Evolutionary conservation across 2,888 invertebrate species (phyloP).

Genomic region (Archips crataeganus): DNA sequence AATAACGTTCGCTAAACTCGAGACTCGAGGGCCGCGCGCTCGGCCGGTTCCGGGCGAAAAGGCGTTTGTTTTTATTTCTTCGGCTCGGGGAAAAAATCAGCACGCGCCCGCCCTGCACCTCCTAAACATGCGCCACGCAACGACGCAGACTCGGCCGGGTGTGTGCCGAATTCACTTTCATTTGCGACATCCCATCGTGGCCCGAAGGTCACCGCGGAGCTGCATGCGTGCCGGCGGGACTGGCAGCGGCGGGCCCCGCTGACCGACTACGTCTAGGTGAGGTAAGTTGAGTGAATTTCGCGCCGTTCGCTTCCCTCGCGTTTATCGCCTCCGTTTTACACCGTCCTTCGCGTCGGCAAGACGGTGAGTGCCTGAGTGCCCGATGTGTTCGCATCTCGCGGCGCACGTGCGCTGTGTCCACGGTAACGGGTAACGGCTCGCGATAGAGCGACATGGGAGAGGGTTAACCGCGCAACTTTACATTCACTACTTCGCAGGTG

Average conservation of each 20-base stretch:
- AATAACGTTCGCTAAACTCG: constrained; percentile 35
- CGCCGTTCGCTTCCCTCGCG: constrained; percentile 73
- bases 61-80: constrained; percentile 86
- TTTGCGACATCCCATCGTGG: constrained; percentile 84
- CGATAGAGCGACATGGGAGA: constrained; percentile 59
- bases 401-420: constrained; percentile 56
- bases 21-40: constrained; percentile 49
- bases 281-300: constrained; percentile 71
- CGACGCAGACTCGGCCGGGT: constrained; percentile 83
- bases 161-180: constrained; percentile 86
- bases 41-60: constrained; percentile 78
- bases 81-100: constrained; percentile 82
- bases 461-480: constrained; percentile 76
- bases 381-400: constrained; percentile 65
- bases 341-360: constrained; percentile 74
- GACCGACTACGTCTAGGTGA: constrained; percentile 66
- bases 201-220: constrained; percentile 81
- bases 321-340: constrained; percentile 76
- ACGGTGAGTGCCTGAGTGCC: constrained; percentile 71
- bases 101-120: constrained; percentile 85
- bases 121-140: constrained; percentile 86
- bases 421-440: constrained; percentile 43
- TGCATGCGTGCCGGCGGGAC: constrained; percentile 70
- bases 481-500: constrained; percentile 67
- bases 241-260: constrained; percentile 77